A percentile compares a stretch with the other conserved stretches of the same genome.
Evolutionary conservation across 2,888 invertebrate species (phyloP).

Genomic region (Agrypnus murinus): DNA sequence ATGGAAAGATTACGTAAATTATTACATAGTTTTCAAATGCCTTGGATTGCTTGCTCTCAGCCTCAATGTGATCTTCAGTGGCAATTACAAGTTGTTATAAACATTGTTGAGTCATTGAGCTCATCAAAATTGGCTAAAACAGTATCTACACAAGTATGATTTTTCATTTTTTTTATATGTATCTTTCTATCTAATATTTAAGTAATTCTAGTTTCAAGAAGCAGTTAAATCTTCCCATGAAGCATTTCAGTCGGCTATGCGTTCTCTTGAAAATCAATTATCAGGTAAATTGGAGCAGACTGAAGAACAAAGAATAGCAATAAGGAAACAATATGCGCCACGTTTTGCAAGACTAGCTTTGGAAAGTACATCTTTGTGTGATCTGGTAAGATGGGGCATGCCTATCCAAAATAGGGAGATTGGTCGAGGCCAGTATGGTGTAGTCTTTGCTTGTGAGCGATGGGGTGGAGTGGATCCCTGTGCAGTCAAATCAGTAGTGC

Average conservation of each 20-base stretch:
- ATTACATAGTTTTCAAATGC: constrained; percentile 76
- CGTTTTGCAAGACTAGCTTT: constrained; percentile 86
- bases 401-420: constrained; percentile 80
- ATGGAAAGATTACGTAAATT: constrained; percentile 80
- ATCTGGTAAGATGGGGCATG: constrained; percentile 83
- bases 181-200: neutral
- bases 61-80: constrained; percentile 74
- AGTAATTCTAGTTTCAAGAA: constrained; percentile 81
- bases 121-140: constrained; percentile 81
- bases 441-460: constrained; percentile 86
- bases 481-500: constrained; percentile 91
- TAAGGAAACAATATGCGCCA: constrained; percentile 87
- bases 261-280: constrained; percentile 81
- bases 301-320: constrained; percentile 84
- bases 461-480: constrained; percentile 85
- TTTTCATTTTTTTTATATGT: constrained; percentile 70
- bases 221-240: constrained; percentile 85
- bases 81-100: constrained; percentile 81
- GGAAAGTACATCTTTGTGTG: constrained; percentile 88
- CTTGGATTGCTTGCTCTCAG: constrained; percentile 73
- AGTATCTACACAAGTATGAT: constrained; percentile 76
- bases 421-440: constrained; percentile 91
- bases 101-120: constrained; percentile 82
- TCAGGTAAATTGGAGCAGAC: constrained; percentile 84
- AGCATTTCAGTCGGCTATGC: constrained; percentile 82